phyloP scores from a whole-genome alignment of 2,888 invertebrate genomes.

The Netelia fuscicornis region DNA sequence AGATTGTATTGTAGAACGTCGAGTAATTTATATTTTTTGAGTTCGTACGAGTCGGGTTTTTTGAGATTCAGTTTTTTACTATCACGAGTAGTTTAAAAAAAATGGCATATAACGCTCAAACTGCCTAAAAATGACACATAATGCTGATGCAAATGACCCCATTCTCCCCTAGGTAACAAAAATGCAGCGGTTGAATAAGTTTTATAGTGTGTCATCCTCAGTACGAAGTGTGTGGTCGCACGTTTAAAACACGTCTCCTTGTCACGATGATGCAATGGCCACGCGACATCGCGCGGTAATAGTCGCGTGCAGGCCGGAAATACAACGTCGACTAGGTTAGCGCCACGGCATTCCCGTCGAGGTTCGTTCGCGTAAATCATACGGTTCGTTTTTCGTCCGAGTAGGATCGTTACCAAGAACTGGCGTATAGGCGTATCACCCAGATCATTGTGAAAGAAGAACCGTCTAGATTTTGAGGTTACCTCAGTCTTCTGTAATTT shows the following conservation, averaged over 20 bases:
- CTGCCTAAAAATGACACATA: too few relatives aligned
- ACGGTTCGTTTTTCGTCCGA: background rate
- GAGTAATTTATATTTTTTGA: slow-evolving; percentile 24
- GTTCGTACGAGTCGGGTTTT: background rate
- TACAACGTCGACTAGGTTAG: slow-evolving; percentile 77
- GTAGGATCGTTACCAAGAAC: background rate
- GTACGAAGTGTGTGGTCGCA: slow-evolving; percentile 60
- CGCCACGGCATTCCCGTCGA: slow-evolving; percentile 57
- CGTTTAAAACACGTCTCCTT: slow-evolving; percentile 69
- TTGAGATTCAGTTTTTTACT: too few relatives aligned
- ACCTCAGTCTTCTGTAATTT: too few relatives aligned
- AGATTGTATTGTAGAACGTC: slow-evolving; percentile 37
- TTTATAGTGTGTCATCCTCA: background rate
- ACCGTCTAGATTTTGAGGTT: too few relatives aligned
- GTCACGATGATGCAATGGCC: slow-evolving; percentile 69
- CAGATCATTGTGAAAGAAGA: too few relatives aligned
- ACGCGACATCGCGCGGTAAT: slow-evolving; percentile 80
- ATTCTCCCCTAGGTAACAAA: background rate
- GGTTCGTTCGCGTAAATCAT: slow-evolving; percentile 37
- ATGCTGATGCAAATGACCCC: too few relatives aligned
- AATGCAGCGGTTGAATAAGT: slow-evolving; percentile 33
- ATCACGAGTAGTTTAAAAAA: too few relatives aligned
- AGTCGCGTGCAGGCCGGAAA: slow-evolving; percentile 81
- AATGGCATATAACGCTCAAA: too few relatives aligned
- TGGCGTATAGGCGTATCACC: background rate